Conservation (phyloP, 2,113 vertebrate species). For the Mastomys natalensis region DNA sequence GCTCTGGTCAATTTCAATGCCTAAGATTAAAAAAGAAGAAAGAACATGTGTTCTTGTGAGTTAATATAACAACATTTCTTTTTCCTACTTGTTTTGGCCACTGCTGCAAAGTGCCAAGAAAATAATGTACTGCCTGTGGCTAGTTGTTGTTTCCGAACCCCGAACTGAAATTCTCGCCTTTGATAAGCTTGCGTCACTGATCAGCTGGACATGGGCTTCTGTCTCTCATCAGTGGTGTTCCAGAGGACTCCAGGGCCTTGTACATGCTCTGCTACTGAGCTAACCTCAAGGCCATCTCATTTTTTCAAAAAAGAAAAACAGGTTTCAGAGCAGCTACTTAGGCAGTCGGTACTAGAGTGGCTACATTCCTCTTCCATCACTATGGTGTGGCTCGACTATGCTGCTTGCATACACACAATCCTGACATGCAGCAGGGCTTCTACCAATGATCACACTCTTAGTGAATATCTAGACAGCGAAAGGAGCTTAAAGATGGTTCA, state of each 20-base stretch:
- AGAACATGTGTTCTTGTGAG: background rate
- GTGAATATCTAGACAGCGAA: constrained; percentile 1
- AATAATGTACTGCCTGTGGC: background rate
- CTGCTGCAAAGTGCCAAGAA: background rate
- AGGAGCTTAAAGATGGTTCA: background rate
- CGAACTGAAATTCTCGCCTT: constrained; percentile 30
- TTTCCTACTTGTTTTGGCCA: constrained; percentile 40
- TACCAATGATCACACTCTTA: background rate
- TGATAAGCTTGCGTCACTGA: background rate
- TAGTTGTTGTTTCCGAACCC: background rate
- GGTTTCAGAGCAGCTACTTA: constrained; percentile 40
- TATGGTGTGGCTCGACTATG: constrained; percentile 2
- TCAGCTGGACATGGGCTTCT: background rate
- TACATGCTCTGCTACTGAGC: background rate
- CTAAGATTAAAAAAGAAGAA: background rate
- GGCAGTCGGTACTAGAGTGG: constrained; percentile 15
- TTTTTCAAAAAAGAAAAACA: background rate
- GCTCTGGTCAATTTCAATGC: background rate
- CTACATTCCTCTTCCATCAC: constrained; percentile 38
- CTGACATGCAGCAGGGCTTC: constrained; percentile 39
- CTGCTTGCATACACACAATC: constrained; percentile 30
- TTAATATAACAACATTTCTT: constrained; percentile 36
- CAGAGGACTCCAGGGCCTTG: background rate
- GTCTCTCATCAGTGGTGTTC: background rate
- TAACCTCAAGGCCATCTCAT: background rate